Conservation (phyloP, 2,888 invertebrate species). For the Hofmannophila pseudospretella region DNA sequence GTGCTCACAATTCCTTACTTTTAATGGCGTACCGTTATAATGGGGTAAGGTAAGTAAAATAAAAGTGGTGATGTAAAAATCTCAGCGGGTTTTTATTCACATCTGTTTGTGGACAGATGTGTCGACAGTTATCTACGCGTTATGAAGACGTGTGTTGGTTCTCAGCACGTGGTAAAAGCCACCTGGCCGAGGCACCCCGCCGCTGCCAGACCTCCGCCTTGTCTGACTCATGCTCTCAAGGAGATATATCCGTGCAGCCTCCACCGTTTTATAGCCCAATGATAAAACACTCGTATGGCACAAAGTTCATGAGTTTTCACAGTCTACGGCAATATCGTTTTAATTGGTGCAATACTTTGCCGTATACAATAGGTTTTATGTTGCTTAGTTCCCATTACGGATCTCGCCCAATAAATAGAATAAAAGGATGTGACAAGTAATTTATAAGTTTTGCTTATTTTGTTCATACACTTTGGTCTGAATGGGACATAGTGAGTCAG, state of each 20-base stretch:
- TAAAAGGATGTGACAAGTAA: no score
- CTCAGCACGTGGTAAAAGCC: conserved; percentile 49
- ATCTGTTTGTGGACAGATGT: conserved; percentile 47
- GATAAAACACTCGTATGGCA: conserved; percentile 19
- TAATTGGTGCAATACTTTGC: not conserved
- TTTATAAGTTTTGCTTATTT: no score
- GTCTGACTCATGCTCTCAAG: conserved; percentile 27
- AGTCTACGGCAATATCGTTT: not conserved
- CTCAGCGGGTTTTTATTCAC: conserved; percentile 49
- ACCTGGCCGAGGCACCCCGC: conserved; percentile 54
- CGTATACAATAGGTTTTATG: not conserved
- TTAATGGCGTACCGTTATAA: conserved; percentile 31
- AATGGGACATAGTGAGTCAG: no score
- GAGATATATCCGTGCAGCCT: conserved; percentile 31
- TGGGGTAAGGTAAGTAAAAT: no score
- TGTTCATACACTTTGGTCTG: no score
- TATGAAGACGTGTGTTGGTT: conserved; percentile 35
- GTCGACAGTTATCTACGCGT: conserved; percentile 35
- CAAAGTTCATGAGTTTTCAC: conserved; percentile 2
- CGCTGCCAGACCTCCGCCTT: conserved; percentile 30
- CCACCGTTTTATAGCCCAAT: conserved; percentile 24
- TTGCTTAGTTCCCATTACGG: no score
- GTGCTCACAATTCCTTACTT: no score
- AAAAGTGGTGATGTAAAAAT: conserved; percentile 48
- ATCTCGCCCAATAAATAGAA: no score